These are phyloP conservation scores for Pseudomyrmex dendroicus DNA, from an alignment of 1,140 invertebrate genomes.

Conservation along the genomic window DNA sequence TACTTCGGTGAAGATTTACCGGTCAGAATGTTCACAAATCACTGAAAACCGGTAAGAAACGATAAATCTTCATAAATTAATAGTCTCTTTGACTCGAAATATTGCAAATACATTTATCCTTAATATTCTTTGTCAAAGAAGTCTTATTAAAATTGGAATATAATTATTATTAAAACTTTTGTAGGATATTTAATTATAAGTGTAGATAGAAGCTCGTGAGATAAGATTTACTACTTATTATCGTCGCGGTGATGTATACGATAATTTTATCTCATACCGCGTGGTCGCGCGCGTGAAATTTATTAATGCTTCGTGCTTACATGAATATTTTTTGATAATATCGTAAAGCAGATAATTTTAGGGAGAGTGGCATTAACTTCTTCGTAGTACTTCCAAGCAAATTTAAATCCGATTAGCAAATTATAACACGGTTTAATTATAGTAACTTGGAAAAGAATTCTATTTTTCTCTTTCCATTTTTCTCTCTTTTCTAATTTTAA, in stretches of 20 bases:
- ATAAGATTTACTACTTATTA: slow-evolving; percentile 17
- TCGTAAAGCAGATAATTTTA: slow-evolving; percentile 42
- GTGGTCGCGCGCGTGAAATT: not conserved
- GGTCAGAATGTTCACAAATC: not conserved
- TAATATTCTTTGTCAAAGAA: not conserved
- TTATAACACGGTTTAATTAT: not conserved
- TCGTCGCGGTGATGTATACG: slow-evolving; percentile 1
- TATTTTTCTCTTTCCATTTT: not conserved
- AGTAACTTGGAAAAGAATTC: not conserved
- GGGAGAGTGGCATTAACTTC: slow-evolving; percentile 34
- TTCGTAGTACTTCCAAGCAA: slow-evolving; percentile 18
- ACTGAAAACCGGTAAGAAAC: not conserved
- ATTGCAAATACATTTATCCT: not conserved
- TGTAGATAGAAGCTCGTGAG: not conserved
- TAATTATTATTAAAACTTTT: not conserved
- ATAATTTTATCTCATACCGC: slow-evolving; percentile 28
- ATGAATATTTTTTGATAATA: slow-evolving; percentile 28
- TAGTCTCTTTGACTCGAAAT: not conserved
- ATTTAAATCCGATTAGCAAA: slow-evolving; percentile 5
- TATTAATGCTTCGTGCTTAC: slow-evolving; percentile 42
- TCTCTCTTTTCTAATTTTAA: slow-evolving; percentile 22
- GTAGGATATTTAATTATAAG: not conserved
- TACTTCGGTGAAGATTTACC: not conserved
- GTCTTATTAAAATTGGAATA: not conserved
- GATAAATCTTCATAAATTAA: not conserved